Conservation (phyloP, 2,888 invertebrate species). For the Pimpla rufipes region DNA sequence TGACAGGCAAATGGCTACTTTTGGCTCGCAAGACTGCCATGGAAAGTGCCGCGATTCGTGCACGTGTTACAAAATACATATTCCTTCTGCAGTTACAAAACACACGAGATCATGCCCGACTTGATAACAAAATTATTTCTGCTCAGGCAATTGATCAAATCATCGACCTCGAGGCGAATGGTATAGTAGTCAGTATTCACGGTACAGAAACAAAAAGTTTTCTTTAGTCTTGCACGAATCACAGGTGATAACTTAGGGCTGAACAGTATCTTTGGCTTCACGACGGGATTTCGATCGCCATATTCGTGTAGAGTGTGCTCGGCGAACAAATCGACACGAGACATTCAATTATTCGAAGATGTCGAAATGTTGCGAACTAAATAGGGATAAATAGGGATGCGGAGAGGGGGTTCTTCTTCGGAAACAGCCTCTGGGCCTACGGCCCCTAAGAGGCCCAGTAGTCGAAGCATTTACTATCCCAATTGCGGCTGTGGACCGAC, state of each 20-base stretch:
- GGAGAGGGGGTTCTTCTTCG: too few relatives aligned
- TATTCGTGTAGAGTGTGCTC: constrained; percentile 72
- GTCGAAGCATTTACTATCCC: too few relatives aligned
- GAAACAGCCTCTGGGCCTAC: too few relatives aligned
- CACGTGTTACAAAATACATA: too few relatives aligned
- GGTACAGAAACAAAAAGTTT: constrained; percentile 39
- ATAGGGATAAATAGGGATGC: too few relatives aligned
- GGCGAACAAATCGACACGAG: constrained; percentile 52
- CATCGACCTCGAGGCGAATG: constrained; percentile 53
- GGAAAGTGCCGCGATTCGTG: too few relatives aligned
- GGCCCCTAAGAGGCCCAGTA: too few relatives aligned
- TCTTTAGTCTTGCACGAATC: constrained; percentile 47
- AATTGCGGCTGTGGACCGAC: too few relatives aligned
- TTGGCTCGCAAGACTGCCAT: too few relatives aligned
- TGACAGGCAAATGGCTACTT: too few relatives aligned
- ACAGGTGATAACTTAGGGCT: constrained; percentile 63
- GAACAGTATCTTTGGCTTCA: constrained; percentile 63
- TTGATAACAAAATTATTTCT: constrained; percentile 56
- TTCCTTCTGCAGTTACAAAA: constrained; percentile 63
- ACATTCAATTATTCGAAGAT: constrained; percentile 55
- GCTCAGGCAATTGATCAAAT: constrained; percentile 53
- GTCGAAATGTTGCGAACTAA: constrained; percentile 55
- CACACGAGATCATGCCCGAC: constrained; percentile 52
- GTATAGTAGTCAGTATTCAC: constrained; percentile 36
- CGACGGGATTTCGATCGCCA: constrained; percentile 52